Evolutionary conservation across 2,113 vertebrate genomes (phyloP), one percentile per base, ranked within the genome.

Genomic region (Saccopteryx leptura): DNA sequence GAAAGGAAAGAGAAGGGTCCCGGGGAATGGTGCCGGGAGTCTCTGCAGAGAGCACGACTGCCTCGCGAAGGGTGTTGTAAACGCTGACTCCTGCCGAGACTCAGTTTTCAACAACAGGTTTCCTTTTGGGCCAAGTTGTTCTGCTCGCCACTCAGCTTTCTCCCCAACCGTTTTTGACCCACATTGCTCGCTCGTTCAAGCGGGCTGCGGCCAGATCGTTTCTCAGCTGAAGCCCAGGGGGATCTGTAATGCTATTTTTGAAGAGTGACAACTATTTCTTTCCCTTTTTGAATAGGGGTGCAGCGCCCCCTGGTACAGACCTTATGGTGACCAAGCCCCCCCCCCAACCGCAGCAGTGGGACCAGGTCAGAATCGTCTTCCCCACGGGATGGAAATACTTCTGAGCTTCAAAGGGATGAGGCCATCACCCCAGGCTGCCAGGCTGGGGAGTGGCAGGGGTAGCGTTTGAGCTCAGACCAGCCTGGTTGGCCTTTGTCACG

Each of bases 311-410:
- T 11, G 8, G 2, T 9, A 3, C 39, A 26, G 68, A 54, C 15
- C 11, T 46, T 1, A 19, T 28, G 13, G 39, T 26, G 23, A 66
- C 2, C 56, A 26, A 71, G 54, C 10, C 19, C 12, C 39, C 56
- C 39, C 39, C 39, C 39, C 39, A 39, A 39, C 39, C 1, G 19
- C 8, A 17, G 10, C 11, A 21, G 28, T 66, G 15, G 26, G 71
- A 1, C 5, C 0, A 7, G 11, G 12, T 24, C 39, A 3, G 58
- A 28, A 48, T 1, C 1, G 17, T 12, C 88, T 83, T 69, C 18
- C 52, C 33, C 33, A 10, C 10, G 52, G 33, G 39, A 69, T 2
- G 17, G 71, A 83, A 15, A 28, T 9, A 58, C 61, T 46, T 54
- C 78, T 23, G 24, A 46, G 7, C 9, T 21, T 63, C 60, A 17